Conservation (phyloP, 1,140 invertebrate species). For the Bombus confusus region DNA sequence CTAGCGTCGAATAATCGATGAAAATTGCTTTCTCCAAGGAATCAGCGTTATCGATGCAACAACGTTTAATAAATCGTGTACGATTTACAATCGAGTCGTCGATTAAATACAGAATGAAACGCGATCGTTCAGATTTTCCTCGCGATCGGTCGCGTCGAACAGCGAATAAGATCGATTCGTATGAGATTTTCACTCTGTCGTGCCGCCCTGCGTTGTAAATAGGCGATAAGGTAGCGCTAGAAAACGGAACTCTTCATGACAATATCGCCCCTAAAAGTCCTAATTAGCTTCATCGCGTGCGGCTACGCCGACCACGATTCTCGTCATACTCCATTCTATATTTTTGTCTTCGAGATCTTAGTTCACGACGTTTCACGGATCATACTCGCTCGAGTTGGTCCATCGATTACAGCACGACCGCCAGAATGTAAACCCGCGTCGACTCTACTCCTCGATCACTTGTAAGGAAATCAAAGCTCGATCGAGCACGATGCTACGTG, state of each 20-base stretch:
- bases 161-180: neutral
- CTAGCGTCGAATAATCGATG: neutral
- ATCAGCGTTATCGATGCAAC: neutral
- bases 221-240: constrained; percentile 34
- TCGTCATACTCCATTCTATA: constrained; percentile 37
- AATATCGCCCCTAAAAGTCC: constrained; percentile 64
- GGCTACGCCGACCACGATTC: constrained; percentile 44
- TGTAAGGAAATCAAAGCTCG: neutral
- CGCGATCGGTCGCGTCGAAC: neutral
- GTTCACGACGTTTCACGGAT: constrained; percentile 21
- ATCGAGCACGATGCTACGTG: neutral
- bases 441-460: constrained; percentile 18
- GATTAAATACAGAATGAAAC: neutral
- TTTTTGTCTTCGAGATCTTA: constrained; percentile 29
- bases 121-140: no score
- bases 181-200: constrained; percentile 35
- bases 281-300: constrained; percentile 49
- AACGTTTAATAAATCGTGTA: neutral
- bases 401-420: neutral
- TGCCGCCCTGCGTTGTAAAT: constrained; percentile 10
- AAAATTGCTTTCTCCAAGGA: neutral
- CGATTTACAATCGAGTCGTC: neutral
- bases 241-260: constrained; percentile 64
- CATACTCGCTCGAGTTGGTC: neutral
- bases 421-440: neutral